These are phyloP conservation scores for Sebastiscus tertius DNA, from an alignment of 2,797 vertebrate species.

Conservation along the genomic window DNA sequence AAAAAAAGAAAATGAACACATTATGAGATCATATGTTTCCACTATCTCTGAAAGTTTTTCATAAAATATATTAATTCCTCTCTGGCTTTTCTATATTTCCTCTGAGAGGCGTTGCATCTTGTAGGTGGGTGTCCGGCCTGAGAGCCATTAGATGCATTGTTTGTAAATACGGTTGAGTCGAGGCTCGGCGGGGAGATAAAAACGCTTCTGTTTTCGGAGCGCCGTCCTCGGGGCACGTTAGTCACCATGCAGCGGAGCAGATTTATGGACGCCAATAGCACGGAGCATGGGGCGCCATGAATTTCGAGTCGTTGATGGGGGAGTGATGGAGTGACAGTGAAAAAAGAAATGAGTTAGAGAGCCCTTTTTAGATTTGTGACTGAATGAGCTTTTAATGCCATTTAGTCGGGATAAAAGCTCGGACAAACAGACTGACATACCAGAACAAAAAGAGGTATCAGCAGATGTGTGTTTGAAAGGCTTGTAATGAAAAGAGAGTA, in stretches of 20 bases:
- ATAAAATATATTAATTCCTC: slow-evolving; percentile 40
- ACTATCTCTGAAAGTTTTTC: slow-evolving; percentile 24
- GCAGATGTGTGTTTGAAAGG: slow-evolving; percentile 18
- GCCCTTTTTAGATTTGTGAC: slow-evolving; percentile 33
- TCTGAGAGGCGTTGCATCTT: slow-evolving; percentile 32
- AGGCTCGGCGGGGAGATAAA: slow-evolving; percentile 59
- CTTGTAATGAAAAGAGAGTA: slow-evolving; percentile 15
- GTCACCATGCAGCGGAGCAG: slow-evolving; percentile 64
- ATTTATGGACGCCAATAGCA: slow-evolving; percentile 68
- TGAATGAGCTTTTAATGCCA: slow-evolving; percentile 33
- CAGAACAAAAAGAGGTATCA: slow-evolving; percentile 7
- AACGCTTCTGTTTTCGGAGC: slow-evolving; percentile 62
- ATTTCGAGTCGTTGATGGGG: slow-evolving; percentile 56
- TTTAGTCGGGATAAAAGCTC: slow-evolving; percentile 22
- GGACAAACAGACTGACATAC: not conserved
- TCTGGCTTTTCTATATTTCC: slow-evolving; percentile 46
- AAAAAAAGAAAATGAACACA: not conserved
- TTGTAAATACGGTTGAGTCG: slow-evolving; percentile 63
- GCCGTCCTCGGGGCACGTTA: slow-evolving; percentile 59
- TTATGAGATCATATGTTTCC: slow-evolving; percentile 16
- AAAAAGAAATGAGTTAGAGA: slow-evolving; percentile 19
- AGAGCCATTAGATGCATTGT: slow-evolving; percentile 69
- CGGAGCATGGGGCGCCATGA: slow-evolving; percentile 31
- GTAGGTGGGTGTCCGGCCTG: slow-evolving; percentile 54
- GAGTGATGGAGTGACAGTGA: slow-evolving; percentile 57